A percentile compares a stretch with the other conserved stretches of the same genome.
Evolutionary conservation across 2,797 vertebrate genomes (phyloP).

Genomic region (Schizopygopsis pylzovi): DNA sequence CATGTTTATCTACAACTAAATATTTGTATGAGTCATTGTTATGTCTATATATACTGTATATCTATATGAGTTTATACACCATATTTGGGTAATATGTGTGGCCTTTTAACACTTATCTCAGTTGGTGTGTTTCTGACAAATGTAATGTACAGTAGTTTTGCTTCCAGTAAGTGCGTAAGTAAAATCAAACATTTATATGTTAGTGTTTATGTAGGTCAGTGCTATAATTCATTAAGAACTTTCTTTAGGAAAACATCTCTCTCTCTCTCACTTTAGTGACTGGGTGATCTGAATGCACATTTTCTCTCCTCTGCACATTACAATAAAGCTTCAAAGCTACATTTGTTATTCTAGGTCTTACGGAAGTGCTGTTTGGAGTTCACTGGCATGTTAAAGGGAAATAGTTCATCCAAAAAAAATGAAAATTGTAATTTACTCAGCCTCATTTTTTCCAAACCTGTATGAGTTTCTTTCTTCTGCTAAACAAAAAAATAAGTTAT

Average conservation of each 20-base stretch:
- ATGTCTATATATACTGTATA: neutral
- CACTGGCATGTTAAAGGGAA: neutral
- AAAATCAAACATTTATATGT: neutral
- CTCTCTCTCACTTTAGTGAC: neutral
- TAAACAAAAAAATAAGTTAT: neutral
- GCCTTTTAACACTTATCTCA: neutral
- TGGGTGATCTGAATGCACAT: conserved; percentile 21
- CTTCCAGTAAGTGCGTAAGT: neutral
- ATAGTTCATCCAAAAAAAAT: neutral
- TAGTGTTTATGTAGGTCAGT: neutral
- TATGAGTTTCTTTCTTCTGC: neutral
- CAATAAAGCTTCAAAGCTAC: conserved; percentile 8
- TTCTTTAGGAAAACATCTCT: conserved; percentile 21
- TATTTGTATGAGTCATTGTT: neutral
- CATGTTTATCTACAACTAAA: neutral
- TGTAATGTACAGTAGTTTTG: neutral
- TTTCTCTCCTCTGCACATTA: conserved; percentile 15
- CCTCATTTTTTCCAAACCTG: neutral
- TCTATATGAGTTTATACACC: neutral
- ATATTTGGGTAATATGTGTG: conserved; percentile 1
- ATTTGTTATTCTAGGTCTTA: neutral
- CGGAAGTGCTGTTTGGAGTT: neutral
- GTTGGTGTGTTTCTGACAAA: neutral
- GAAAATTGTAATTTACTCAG: neutral
- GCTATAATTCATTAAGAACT: conserved; percentile 17